These are phyloP conservation scores for Accipiter virgatus DNA, from an alignment of 2,113 vertebrate genomes.

Conservation along the genomic window DNA sequence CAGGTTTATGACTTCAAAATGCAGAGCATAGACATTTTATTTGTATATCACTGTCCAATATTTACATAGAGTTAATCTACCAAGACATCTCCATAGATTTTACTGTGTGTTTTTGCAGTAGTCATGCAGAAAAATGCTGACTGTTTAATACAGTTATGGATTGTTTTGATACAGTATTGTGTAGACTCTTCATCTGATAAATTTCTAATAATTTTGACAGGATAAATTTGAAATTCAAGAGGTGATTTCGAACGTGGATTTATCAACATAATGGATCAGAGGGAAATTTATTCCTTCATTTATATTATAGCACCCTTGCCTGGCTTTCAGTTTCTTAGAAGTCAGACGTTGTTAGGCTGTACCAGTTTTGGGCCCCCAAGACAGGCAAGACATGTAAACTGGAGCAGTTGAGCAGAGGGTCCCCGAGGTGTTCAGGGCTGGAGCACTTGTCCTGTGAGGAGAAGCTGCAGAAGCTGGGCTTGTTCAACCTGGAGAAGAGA, in stretches of 20 bases:
- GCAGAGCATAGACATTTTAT: not conserved
- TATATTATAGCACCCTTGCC: not conserved
- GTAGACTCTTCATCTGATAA: not conserved
- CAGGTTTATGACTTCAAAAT: not conserved
- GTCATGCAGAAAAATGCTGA: not conserved
- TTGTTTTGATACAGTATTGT: not conserved
- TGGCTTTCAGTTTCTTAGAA: not conserved
- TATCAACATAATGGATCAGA: not conserved
- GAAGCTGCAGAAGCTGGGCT: not conserved
- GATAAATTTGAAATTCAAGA: not conserved
- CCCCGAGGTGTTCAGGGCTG: not conserved
- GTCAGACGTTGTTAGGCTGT: fast-evolving
- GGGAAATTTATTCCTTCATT: not conserved
- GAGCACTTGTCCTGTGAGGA: not conserved
- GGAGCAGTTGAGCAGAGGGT: not conserved
- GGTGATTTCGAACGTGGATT: not conserved
- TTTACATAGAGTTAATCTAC: not conserved
- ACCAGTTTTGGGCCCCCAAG: not conserved
- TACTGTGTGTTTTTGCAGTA: not conserved
- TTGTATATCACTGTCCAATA: not conserved
- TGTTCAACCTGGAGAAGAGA: not conserved
- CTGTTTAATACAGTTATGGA: not conserved
- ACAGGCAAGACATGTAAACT: not conserved
- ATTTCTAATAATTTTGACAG: not conserved
- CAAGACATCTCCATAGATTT: not conserved